These are phyloP conservation scores for Acipenser oxyrinchus DNA, from an alignment of 2,797 vertebrate genomes.

Conservation along the genomic window DNA sequence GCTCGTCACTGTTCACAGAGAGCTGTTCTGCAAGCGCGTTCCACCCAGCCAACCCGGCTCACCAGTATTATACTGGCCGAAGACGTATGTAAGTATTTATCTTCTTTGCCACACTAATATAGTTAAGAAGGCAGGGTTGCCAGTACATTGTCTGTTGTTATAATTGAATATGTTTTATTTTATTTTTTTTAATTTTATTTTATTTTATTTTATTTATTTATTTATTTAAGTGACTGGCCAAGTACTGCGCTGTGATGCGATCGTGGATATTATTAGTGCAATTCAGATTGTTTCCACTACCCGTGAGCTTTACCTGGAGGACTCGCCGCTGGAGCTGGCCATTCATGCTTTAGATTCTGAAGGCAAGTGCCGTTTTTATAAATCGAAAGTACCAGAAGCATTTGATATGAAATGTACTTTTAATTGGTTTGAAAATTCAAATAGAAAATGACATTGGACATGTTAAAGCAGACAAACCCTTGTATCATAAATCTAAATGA, in stretches of 20 bases:
- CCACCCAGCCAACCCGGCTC: constrained; percentile 68
- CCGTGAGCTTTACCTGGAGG: constrained; percentile 75
- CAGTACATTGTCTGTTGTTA: not conserved
- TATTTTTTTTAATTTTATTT: no score
- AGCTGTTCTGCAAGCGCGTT: constrained; percentile 81
- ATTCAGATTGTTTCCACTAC: constrained; percentile 64
- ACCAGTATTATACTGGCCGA: constrained; percentile 92
- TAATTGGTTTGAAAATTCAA: no score
- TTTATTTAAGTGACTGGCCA: constrained; percentile 50
- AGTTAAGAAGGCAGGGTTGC: no score
- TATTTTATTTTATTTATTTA: not conserved
- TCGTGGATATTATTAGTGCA: constrained; percentile 56
- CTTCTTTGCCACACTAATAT: not conserved
- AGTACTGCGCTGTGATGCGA: constrained; percentile 62
- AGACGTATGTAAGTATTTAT: constrained; percentile 69
- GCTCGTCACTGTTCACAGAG: constrained; percentile 69
- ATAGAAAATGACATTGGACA: no score
- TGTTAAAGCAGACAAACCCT: no score
- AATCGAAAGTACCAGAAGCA: no score
- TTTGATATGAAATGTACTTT: no score
- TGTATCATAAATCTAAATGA: no score
- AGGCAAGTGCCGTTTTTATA: constrained; percentile 52
- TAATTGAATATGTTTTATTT: not conserved
- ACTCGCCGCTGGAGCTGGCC: constrained; percentile 72
- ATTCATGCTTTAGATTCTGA: constrained; percentile 90